Percentiles rank a stretch among this genome's conserved stretches.
phyloP scores from a whole-genome alignment of 2,888 invertebrate genomes.

The Thelaira solivaga region DNA sequence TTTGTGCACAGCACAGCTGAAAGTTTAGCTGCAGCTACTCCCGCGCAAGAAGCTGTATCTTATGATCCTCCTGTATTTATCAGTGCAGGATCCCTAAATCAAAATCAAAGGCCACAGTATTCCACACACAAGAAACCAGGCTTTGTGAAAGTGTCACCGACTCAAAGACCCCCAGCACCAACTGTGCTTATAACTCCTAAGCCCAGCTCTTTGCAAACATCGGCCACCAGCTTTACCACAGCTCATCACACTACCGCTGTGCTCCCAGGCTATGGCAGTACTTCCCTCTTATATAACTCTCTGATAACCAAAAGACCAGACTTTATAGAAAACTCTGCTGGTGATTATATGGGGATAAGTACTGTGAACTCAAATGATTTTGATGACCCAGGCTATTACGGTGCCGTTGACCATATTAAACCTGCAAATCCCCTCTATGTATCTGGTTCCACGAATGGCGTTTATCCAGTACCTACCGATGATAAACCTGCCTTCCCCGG shows the following conservation, averaged over 20 bases:
- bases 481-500: constrained; percentile 75
- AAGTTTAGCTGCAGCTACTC: constrained; percentile 61
- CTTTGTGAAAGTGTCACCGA: constrained; percentile 74
- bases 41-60: constrained; percentile 64
- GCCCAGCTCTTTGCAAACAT: constrained; percentile 77
- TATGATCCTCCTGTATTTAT: constrained; percentile 67
- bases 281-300: constrained; percentile 76
- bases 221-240: constrained; percentile 64
- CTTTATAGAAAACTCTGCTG: constrained; percentile 21
- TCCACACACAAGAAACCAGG: constrained; percentile 71
- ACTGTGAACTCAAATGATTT: constrained; percentile 74
- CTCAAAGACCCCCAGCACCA: constrained; percentile 81
- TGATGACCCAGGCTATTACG: constrained; percentile 77
- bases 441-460: constrained; percentile 68
- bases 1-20: constrained; percentile 72
- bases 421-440: constrained; percentile 56
- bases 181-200: constrained; percentile 84
- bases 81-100: constrained; percentile 71
- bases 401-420: constrained; percentile 55
- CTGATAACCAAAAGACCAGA: constrained; percentile 70
- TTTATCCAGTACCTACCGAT: constrained; percentile 70
- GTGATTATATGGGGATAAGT: constrained; percentile 65
- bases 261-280: constrained; percentile 69
- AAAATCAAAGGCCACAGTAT: constrained; percentile 62
- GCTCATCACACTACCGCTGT: constrained; percentile 59